Evolutionary conservation across 2,797 vertebrate genomes (phyloP), one percentile per base, ranked within the genome.

Genomic region (Cirrhinus mrigala): DNA sequence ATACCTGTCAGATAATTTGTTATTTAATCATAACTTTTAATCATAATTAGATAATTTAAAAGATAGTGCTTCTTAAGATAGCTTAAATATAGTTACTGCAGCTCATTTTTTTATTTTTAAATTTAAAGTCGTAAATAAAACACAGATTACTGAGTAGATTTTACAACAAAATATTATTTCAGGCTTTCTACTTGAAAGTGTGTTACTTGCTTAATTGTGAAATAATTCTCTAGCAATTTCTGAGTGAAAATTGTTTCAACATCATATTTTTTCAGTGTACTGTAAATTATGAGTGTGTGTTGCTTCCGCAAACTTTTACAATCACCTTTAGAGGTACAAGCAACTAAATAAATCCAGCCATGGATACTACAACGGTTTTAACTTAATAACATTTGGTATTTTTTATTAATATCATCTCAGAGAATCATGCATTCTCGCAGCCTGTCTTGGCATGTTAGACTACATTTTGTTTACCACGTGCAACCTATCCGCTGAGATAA

Each of bases 401-500:
- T 81, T 29, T 56, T 81, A 22, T 29, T 48, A 27, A 73, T 22
- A 70, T 70, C 33, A 14, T 76, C 74, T 76, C 29, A n/a, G 20
- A 76, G 29, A 7, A 29, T 37, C 18, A 37, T 56, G 74, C 74
- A 15, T 40, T 37, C 20, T 24, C 6, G 6, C 9, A 83, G 16
- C 15, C 24, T 46, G 37, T n/a, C 6, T 10, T 9, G 76, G 22
- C 22, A 18, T 68, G 52, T 68, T 12, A 16, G 37, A 54, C 75
- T 52, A 66, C 22, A 78, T 29, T 78, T 56, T n/a, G 1, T 69
- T 22, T 40, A 20, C 70, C 40, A 80, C 22, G 71, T 87, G 85
- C 81, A 82, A 37, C 29, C 56, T 69, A 46, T 76, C 64, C n/a
- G 44, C 29, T 66, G 52, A 68, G 84, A 90, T 75, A 83, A 86